Conservation (phyloP, 1,140 invertebrate genomes). For the Telenomus remus region DNA sequence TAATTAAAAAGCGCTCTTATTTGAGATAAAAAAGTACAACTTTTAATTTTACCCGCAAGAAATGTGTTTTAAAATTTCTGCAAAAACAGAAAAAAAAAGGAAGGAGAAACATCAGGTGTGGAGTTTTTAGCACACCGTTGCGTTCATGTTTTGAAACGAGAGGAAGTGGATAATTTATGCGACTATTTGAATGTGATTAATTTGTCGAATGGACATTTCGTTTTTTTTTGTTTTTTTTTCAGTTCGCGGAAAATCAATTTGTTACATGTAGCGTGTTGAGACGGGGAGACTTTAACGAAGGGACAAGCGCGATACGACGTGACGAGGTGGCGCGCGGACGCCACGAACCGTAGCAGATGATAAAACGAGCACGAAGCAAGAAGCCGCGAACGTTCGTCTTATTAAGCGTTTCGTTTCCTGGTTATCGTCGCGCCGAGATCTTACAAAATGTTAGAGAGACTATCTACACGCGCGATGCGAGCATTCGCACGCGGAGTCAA, state of each 20-base stretch:
- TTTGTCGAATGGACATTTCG: slow-evolving; percentile 17
- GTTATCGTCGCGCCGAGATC: slow-evolving; percentile 63
- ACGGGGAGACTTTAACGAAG: slow-evolving; percentile 55
- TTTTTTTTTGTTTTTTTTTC: slow-evolving; percentile 25
- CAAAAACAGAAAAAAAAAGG: too few species aligned
- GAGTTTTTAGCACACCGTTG: background rate
- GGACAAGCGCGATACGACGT: slow-evolving; percentile 50
- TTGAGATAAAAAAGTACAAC: too few species aligned
- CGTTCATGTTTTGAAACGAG: background rate
- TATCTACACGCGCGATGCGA: slow-evolving; percentile 44
- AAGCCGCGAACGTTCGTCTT: slow-evolving; percentile 47
- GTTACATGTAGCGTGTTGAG: slow-evolving; percentile 29
- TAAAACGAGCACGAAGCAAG: slow-evolving; percentile 44
- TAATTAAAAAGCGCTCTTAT: too few species aligned
- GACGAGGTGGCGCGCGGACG: slow-evolving; percentile 38
- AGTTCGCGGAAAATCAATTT: slow-evolving; percentile 45
- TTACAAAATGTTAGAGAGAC: slow-evolving; percentile 47
- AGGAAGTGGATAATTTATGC: slow-evolving; percentile 50
- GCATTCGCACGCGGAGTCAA: slow-evolving; percentile 51
- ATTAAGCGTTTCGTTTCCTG: slow-evolving; percentile 60
- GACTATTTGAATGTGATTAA: slow-evolving; percentile 42
- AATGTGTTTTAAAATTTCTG: too few species aligned
- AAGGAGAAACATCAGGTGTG: too few species aligned
- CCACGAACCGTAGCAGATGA: slow-evolving; percentile 40
- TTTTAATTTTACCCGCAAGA: too few species aligned